Conservation (phyloP, 2,888 invertebrate species). For the Conus canariensis region DNA sequence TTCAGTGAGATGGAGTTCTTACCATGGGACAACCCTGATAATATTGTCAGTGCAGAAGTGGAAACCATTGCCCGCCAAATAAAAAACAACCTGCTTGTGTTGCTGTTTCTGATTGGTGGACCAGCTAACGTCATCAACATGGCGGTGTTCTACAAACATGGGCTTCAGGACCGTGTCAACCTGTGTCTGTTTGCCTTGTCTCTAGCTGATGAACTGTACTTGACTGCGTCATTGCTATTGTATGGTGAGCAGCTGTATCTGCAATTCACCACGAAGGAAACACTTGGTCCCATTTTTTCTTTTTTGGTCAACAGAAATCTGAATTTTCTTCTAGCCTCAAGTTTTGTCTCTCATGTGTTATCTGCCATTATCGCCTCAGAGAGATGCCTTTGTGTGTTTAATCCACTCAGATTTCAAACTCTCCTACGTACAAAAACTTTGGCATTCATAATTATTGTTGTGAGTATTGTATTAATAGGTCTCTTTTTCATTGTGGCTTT, state of each 20-base stretch:
- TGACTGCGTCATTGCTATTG: not conserved
- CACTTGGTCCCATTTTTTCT: not conserved
- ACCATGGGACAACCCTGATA: conserved; percentile 17
- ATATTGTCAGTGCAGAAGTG: not conserved
- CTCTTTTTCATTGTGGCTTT: not conserved
- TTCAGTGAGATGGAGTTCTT: conserved; percentile 8
- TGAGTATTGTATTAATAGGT: not conserved
- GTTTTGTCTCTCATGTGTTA: not conserved
- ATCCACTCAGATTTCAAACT: conserved; percentile 7
- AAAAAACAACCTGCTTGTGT: not conserved
- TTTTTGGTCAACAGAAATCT: not conserved
- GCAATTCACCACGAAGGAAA: conserved; percentile 14
- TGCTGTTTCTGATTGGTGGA: not conserved
- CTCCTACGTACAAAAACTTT: not conserved
- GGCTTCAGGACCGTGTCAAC: conserved; percentile 10
- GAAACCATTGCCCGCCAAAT: not conserved
- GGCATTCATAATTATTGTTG: not conserved
- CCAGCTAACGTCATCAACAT: conserved; percentile 24
- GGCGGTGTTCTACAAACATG: conserved; percentile 20
- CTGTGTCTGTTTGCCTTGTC: conserved; percentile 21
- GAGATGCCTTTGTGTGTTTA: conserved; percentile 3
- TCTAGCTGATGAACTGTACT: not conserved
- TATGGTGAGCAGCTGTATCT: not conserved
- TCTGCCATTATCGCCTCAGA: conserved; percentile 19
- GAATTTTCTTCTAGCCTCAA: not conserved